phyloP scores from a whole-genome alignment of 92 coral and sea anemone species.

The Actinostola sp. region DNA sequence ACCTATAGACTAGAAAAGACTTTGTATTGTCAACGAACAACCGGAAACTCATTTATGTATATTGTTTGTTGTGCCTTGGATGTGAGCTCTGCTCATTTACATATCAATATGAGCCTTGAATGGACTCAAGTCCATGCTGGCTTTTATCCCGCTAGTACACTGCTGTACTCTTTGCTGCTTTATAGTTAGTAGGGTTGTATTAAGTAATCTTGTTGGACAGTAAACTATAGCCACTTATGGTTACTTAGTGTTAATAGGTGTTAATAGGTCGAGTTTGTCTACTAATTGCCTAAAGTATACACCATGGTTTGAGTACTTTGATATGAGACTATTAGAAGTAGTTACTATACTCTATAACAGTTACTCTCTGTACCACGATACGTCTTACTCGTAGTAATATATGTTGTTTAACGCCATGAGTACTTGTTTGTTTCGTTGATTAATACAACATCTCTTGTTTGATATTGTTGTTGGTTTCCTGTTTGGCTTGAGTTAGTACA shows the following conservation, averaged over 20 bases:
- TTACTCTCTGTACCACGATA: background rate
- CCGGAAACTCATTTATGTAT: conserved; percentile 52
- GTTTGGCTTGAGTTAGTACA: conserved; percentile 6
- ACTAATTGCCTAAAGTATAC: conserved; percentile 22
- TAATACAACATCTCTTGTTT: background rate
- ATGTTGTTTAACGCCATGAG: too few relatives aligned
- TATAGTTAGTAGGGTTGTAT: background rate
- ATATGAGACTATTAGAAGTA: background rate
- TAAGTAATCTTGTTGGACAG: background rate
- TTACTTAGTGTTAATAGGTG: conserved; percentile 25
- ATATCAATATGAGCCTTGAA: conserved; percentile 37
- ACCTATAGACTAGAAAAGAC: conserved; percentile 27
- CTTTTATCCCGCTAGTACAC: background rate
- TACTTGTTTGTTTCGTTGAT: background rate
- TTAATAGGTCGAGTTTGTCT: conserved; percentile 20
- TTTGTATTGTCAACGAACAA: conserved; percentile 38
- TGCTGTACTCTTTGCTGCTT: background rate
- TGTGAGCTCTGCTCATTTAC: conserved; percentile 32
- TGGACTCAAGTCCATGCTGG: background rate
- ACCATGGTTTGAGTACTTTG: background rate
- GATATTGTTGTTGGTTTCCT: conserved; percentile 8
- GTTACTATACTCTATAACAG: background rate
- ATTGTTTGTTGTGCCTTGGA: conserved; percentile 50
- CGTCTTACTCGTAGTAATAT: too few relatives aligned
- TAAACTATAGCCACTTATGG: conserved; percentile 6